Evolutionary conservation across 92 coral and sea anemone genomes (phyloP).

Genomic region (Pocillopora meandrina): DNA sequence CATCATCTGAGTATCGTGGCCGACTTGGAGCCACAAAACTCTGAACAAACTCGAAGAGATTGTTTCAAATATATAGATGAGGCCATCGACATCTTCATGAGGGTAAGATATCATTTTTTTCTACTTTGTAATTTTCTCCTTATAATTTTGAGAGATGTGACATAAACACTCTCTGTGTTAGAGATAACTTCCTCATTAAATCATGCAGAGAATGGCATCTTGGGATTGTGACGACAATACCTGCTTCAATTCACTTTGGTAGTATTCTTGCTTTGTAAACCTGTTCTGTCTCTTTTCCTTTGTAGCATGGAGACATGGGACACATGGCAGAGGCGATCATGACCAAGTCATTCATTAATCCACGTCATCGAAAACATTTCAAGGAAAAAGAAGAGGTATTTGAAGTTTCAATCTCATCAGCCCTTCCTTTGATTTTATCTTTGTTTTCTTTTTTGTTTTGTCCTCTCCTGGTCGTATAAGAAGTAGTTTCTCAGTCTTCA

Average conservation of each 20-base stretch:
- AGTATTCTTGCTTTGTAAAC: no score
- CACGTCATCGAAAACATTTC: slow-evolving; percentile 75
- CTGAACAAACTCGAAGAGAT: slow-evolving; percentile 63
- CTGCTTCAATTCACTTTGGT: no score
- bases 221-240: no score
- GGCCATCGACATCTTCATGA: slow-evolving; percentile 88
- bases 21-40: slow-evolving; percentile 63
- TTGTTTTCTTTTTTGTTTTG: not conserved
- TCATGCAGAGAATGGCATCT: no score
- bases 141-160: no score
- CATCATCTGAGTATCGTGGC: slow-evolving; percentile 96
- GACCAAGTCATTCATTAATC: slow-evolving; percentile 97
- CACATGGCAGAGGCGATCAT: slow-evolving; percentile 96
- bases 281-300: not conserved
- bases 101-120: slow-evolving; percentile 41
- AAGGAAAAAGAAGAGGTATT: slow-evolving; percentile 87
- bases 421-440: not conserved
- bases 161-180: no score
- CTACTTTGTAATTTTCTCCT: not conserved
- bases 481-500: no score
- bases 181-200: no score
- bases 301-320: slow-evolving; percentile 91
- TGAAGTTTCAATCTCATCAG: not conserved
- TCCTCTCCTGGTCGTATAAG: no score
- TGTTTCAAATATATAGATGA: slow-evolving; percentile 78